Evolutionary conservation across 2,113 vertebrate genomes (phyloP).

Genomic region (Anoura caudifer): DNA sequence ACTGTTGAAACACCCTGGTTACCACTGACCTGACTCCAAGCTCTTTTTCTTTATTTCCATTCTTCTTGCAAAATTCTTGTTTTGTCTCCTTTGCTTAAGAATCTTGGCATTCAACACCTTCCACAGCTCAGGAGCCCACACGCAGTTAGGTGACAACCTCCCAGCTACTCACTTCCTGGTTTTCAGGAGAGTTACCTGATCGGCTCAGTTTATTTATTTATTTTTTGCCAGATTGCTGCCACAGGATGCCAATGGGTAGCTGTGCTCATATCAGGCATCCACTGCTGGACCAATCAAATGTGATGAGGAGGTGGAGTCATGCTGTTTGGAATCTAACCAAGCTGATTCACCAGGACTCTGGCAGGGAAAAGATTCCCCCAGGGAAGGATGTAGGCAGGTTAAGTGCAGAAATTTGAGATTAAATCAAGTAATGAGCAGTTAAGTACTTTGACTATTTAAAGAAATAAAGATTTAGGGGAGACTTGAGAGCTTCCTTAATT

Average conservation of each 20-base stretch:
- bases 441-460: conserved; percentile 38
- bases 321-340: neutral
- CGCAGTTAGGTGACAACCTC: neutral
- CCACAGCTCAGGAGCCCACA: neutral
- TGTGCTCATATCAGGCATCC: neutral
- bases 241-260: neutral
- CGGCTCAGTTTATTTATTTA: neutral
- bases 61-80: neutral
- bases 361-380: neutral
- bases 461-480: conserved; percentile 25
- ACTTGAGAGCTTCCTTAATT: conserved; percentile 9
- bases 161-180: neutral
- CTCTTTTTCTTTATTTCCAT: neutral
- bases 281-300: neutral
- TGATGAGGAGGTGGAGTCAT: neutral
- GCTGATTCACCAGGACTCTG: neutral
- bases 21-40: neutral
- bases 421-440: conserved; percentile 21
- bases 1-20: neutral
- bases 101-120: neutral
- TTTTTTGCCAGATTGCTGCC: neutral
- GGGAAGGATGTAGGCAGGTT: neutral
- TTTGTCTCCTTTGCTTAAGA: neutral
- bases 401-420: neutral
- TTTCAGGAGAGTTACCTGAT: neutral